phyloP scores from a whole-genome alignment of 2,888 invertebrate species.

The Diogma glabrata region DNA sequence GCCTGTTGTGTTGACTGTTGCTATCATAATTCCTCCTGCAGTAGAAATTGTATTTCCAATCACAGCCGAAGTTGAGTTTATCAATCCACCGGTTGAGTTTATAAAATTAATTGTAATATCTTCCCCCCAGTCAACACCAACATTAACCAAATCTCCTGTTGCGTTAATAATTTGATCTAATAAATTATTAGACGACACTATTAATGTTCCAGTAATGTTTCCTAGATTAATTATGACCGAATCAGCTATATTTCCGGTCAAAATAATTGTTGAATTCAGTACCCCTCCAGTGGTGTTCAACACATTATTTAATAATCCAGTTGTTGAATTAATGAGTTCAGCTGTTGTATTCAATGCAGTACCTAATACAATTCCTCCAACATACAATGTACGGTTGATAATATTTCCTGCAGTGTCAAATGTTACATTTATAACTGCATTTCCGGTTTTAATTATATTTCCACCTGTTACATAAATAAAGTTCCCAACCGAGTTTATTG shows the following conservation, averaged over 20 bases:
- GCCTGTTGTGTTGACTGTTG: not conserved
- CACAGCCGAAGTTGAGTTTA: not conserved
- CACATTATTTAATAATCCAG: not conserved
- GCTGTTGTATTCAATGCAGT: not conserved
- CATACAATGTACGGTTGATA: not conserved
- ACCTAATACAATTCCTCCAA: not conserved
- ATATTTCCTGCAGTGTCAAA: not conserved
- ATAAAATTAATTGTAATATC: not conserved
- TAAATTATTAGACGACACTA: not conserved
- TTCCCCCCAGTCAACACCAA: not conserved
- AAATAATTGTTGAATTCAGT: not conserved
- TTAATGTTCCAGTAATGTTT: not conserved
- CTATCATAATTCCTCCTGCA: not conserved
- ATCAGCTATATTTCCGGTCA: not conserved
- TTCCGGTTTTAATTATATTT: not conserved
- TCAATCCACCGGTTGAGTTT: not conserved
- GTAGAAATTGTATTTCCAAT: not conserved
- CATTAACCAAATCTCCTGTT: not conserved
- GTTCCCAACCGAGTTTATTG: not conserved
- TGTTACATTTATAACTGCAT: not conserved
- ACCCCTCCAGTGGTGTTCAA: not conserved
- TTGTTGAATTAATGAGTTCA: not conserved
- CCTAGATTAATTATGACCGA: not conserved
- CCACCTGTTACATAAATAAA: not conserved
- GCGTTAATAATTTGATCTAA: not conserved